Base-by-base conservation (phyloP, 1,140 invertebrate genomes). In the Kradibia gibbosae region DNA sequence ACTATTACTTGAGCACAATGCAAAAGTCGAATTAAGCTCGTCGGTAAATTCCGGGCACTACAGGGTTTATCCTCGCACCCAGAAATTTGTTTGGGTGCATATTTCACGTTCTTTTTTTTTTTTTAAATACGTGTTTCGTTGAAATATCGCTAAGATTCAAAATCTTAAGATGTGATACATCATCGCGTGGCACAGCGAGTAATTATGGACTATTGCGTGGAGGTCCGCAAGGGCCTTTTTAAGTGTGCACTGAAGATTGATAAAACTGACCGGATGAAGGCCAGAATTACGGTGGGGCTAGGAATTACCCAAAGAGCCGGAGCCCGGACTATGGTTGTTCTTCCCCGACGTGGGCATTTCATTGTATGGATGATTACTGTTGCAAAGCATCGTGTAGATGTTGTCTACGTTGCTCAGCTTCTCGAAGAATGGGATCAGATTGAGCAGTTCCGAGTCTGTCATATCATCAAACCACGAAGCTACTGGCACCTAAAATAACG, bases 401-500 rank as follows among this genome's bases (percentile, higher is more conserved):
- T 96, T 97, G 88, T 98, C 97, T 86, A 97, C 96, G 92, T 96
- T 97, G 91, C 96, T 97, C 83, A 99, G 93, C 90, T 97, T 97
- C 91, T 99, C 98, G 90, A 99, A 97, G 89, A 99, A 97, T 80
- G 98, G 98, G 89, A 99, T 97, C 86, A 99, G 93, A 91, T 99
- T 97, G 84, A 97, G 93, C 65, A 99, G 93, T 92, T 99, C 98
- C 74, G 96, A 96, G 91, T 99, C 98, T 86, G 95, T 96, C 94
- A 97, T 97, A 90, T 99, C 98, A 91, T 99, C 98, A 91, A 99
- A 99, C 98, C 98, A 99, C 80, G 97, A 98, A 89, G 96, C 96
- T 80, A 99, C 97, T 90, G 98, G 97, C 91, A 99, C 96, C 97
- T 98, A 90, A 2, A 91, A 88, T 72, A 57, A 55, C 42, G 73